Conservation (phyloP, 2,888 invertebrate genomes). For the Esperia sulphurella region DNA sequence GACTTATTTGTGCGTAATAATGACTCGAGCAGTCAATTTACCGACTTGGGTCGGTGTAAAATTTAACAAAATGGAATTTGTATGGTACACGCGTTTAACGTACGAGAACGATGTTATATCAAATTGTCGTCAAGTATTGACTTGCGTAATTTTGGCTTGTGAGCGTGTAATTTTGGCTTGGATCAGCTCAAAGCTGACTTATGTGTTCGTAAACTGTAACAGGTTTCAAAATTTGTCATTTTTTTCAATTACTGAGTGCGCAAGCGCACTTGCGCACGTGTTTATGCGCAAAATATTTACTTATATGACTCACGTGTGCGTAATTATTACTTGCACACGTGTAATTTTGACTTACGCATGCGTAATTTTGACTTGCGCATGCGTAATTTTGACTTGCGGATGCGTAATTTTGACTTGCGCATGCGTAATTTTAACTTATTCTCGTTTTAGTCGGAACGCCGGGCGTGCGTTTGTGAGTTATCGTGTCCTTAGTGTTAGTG, state of each 20-base stretch:
- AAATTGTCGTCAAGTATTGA: constrained; percentile 1
- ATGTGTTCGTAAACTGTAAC: too few species aligned
- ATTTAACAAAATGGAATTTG: neutral
- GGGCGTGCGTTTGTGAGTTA: constrained; percentile 28
- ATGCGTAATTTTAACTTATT: constrained; percentile 7
- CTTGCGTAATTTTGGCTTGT: constrained; percentile 1
- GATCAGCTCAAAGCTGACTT: too few species aligned
- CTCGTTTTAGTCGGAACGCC: constrained; percentile 4
- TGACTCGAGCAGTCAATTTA: neutral
- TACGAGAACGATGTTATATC: neutral
- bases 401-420: constrained; percentile 4
- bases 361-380: neutral
- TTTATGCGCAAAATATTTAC: neutral
- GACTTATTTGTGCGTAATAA: constrained; percentile 3
- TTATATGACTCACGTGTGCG: neutral
- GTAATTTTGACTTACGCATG: neutral
- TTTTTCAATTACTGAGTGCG: neutral
- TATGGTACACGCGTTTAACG: too few species aligned
- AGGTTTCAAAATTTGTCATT: too few species aligned
- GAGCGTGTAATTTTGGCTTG: constrained; percentile 1
- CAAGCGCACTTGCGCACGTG: neutral
- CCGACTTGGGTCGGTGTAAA: neutral
- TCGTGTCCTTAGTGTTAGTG: constrained; percentile 29
- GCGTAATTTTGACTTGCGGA: neutral
- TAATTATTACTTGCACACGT: neutral